These are phyloP conservation scores for Drosophila robusta DNA, from an alignment of 2,888 invertebrate species.

Conservation along the genomic window DNA sequence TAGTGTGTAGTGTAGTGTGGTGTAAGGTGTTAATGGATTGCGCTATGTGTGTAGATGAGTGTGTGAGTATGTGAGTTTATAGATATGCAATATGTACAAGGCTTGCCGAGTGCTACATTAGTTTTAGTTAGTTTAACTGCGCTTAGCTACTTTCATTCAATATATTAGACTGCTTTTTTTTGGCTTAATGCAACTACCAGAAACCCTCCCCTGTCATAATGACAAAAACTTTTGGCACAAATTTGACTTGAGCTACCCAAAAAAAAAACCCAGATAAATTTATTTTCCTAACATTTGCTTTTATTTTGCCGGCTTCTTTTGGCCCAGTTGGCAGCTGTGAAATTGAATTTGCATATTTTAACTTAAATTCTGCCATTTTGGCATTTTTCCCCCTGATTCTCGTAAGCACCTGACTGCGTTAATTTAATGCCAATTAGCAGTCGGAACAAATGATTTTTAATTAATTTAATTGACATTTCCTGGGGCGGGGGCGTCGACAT, in stretches of 20 bases:
- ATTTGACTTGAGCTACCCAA: slow-evolving; percentile 3
- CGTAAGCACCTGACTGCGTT: slow-evolving; percentile 40
- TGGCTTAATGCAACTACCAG: slow-evolving; percentile 13
- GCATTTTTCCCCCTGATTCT: slow-evolving; percentile 7
- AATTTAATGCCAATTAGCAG: slow-evolving; percentile 66
- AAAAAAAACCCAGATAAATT: background rate
- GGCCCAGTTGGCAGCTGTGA: slow-evolving; percentile 35
- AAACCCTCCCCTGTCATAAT: slow-evolving; percentile 23
- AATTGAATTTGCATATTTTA: slow-evolving; percentile 43
- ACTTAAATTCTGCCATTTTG: slow-evolving; percentile 2
- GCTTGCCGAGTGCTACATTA: slow-evolving; percentile 23
- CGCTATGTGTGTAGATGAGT: slow-evolving; percentile 15
- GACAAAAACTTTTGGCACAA: slow-evolving; percentile 38
- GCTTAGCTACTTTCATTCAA: slow-evolving; percentile 17
- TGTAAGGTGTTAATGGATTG: slow-evolving; percentile 52
- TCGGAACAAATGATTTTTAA: slow-evolving; percentile 61
- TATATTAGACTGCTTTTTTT: slow-evolving; percentile 14
- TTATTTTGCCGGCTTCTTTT: slow-evolving; percentile 27
- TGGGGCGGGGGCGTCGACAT: background rate
- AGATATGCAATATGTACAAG: slow-evolving; percentile 47
- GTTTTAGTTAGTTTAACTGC: slow-evolving; percentile 29
- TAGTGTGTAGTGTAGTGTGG: slow-evolving; percentile 24
- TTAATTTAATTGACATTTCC: slow-evolving; percentile 65
- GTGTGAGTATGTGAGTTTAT: slow-evolving; percentile 26
- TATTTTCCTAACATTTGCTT: slow-evolving; percentile 4